Conservation (phyloP, 2,888 invertebrate species). For the Agrochola litura region DNA sequence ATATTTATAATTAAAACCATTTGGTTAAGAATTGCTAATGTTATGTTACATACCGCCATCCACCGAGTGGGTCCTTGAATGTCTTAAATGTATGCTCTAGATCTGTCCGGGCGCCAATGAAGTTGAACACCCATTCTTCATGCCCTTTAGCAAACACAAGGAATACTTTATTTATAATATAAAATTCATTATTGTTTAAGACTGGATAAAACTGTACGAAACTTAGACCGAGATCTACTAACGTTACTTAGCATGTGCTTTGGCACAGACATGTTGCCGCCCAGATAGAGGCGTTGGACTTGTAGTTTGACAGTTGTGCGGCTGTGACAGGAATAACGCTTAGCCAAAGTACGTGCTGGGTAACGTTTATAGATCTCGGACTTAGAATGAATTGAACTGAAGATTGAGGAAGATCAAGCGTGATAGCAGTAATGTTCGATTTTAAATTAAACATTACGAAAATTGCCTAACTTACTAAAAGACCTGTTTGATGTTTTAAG, state of each 20-base stretch:
- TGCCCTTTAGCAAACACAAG: conserved; percentile 76
- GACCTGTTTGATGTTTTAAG: conserved; percentile 33
- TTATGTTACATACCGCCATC: conserved; percentile 78
- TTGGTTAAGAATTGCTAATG: neutral
- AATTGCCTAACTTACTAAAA: conserved; percentile 4
- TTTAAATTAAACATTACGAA: neutral
- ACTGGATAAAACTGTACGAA: neutral
- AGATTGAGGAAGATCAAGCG: neutral
- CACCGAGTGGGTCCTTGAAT: conserved; percentile 72
- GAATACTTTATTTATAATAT: neutral
- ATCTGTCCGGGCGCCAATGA: conserved; percentile 81
- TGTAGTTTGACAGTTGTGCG: neutral
- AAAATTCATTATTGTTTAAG: neutral
- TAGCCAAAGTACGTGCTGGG: neutral
- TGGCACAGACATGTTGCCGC: neutral
- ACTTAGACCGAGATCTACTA: neutral
- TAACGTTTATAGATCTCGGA: neutral
- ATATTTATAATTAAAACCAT: neutral
- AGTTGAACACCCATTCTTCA: conserved; percentile 84
- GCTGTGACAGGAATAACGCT: neutral
- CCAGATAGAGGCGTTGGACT: no score
- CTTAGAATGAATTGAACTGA: neutral
- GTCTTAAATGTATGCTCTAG: conserved; percentile 78
- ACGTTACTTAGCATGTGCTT: neutral
- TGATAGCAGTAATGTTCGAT: neutral